phyloP scores from a whole-genome alignment of 2,888 invertebrate genomes.

The Mythimna loreyi region DNA sequence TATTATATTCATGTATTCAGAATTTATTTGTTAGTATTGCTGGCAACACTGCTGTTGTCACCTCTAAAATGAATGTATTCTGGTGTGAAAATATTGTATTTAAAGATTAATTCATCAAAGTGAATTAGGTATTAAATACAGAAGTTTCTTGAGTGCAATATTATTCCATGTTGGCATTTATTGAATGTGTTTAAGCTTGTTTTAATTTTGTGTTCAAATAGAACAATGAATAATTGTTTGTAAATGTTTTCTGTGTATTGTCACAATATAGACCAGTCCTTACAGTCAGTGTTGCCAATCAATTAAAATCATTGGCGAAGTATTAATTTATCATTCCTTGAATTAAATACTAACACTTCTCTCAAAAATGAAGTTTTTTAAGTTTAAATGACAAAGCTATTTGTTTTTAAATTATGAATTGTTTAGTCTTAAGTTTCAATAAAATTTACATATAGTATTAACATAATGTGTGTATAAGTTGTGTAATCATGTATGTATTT shows the following conservation, averaged over 20 bases:
- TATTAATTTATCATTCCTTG: conserved; percentile 74
- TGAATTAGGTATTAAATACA: conserved; percentile 37
- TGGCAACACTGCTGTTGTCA: conserved; percentile 52
- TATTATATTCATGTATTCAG: conserved; percentile 38
- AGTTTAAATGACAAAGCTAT: conserved; percentile 68
- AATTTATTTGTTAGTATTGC: conserved; percentile 34
- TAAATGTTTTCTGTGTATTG: conserved; percentile 2
- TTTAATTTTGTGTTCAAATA: conserved; percentile 3
- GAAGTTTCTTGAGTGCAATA: conserved; percentile 36
- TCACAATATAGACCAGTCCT: conserved; percentile 7
- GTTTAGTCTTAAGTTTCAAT: conserved; percentile 58
- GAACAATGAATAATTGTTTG: neutral
- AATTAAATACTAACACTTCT: conserved; percentile 54
- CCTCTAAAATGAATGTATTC: conserved; percentile 6
- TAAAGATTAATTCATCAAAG: conserved; percentile 33
- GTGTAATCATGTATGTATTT: conserved; percentile 79
- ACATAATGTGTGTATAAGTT: conserved; percentile 73
- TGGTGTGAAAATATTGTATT: conserved; percentile 13
- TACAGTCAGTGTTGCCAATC: conserved; percentile 56
- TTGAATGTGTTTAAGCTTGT: conserved; percentile 13
- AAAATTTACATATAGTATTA: conserved; percentile 66
- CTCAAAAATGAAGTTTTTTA: conserved; percentile 75
- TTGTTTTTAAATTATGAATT: conserved; percentile 77
- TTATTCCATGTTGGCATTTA: conserved; percentile 42
- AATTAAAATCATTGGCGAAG: conserved; percentile 62